Evolutionary conservation across 2,797 vertebrate genomes (phyloP).

Genomic region (Typhlichthys eigenmanni): DNA sequence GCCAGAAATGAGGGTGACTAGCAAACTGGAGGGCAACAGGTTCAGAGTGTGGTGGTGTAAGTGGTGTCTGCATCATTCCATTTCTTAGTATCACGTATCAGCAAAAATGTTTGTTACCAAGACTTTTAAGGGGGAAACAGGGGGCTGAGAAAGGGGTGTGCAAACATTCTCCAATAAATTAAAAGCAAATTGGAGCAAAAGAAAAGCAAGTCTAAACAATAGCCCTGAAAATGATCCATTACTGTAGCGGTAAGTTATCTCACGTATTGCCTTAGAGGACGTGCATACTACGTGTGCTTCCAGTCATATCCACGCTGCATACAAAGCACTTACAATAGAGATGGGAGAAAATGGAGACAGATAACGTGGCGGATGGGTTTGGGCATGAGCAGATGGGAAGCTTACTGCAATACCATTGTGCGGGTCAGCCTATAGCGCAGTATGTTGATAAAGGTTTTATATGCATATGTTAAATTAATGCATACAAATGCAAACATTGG

Average conservation of each 20-base stretch:
- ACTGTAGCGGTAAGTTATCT: conserved; percentile 21
- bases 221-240: conserved; percentile 26
- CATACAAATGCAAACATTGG: too few relatives aligned
- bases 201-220: conserved; percentile 29
- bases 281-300: neutral
- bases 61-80: neutral
- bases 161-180: conserved; percentile 35
- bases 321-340: too few relatives aligned
- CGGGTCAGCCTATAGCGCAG: too few relatives aligned
- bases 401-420: too few relatives aligned
- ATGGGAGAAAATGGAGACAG: too few relatives aligned
- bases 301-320: too few relatives aligned
- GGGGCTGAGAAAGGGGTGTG: neutral
- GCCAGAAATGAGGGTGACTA: neutral
- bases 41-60: conserved; percentile 9
- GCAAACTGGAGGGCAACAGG: conserved; percentile 3
- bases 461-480: too few relatives aligned
- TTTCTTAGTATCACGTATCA: conserved; percentile 8
- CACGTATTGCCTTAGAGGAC: neutral
- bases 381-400: too few relatives aligned
- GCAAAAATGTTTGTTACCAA: conserved; percentile 2
- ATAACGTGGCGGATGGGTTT: too few relatives aligned
- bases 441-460: too few relatives aligned
- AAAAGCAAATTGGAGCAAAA: conserved; percentile 10
- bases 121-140: too few relatives aligned